A percentile compares a stretch with the other conserved stretches of the same genome.
These are phyloP conservation scores for Tetramorium bicarinatum DNA, from an alignment of 2,888 invertebrate species.

Conservation along the genomic window DNA sequence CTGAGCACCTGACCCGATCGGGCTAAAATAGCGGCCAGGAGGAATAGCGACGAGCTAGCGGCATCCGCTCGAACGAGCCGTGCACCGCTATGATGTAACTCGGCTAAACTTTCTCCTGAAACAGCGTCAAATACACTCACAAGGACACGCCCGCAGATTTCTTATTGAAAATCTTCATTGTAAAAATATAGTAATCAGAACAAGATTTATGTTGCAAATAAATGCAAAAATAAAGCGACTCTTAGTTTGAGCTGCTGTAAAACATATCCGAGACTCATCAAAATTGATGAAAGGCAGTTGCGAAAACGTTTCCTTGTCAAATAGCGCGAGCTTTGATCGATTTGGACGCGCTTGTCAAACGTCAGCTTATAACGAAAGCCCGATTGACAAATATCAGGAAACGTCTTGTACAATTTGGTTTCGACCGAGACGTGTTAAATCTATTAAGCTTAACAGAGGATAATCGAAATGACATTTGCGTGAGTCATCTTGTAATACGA, in stretches of 20 bases:
- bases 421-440: conserved; percentile 1
- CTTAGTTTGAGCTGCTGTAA: neutral
- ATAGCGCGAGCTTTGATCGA: neutral
- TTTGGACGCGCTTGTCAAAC: neutral
- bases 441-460: neutral
- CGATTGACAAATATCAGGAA: conserved; percentile 33
- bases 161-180: neutral
- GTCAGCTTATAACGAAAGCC: conserved; percentile 3
- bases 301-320: neutral
- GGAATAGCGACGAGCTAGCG: conserved; percentile 63
- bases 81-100: conserved; percentile 87
- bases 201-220: neutral
- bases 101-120: conserved; percentile 89
- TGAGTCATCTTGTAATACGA: conserved; percentile 21
- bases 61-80: conserved; percentile 63
- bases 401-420: conserved; percentile 26
- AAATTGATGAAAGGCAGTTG: neutral
- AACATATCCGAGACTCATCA: neutral
- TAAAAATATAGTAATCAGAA: neutral
- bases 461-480: conserved; percentile 36
- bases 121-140: conserved; percentile 81
- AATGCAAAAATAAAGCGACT: neutral
- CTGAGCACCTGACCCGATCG: conserved; percentile 80
- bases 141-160: conserved; percentile 29
- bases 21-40: conserved; percentile 76